Conservation (phyloP, 2,113 vertebrate genomes). For the Chamaea fasciata region DNA sequence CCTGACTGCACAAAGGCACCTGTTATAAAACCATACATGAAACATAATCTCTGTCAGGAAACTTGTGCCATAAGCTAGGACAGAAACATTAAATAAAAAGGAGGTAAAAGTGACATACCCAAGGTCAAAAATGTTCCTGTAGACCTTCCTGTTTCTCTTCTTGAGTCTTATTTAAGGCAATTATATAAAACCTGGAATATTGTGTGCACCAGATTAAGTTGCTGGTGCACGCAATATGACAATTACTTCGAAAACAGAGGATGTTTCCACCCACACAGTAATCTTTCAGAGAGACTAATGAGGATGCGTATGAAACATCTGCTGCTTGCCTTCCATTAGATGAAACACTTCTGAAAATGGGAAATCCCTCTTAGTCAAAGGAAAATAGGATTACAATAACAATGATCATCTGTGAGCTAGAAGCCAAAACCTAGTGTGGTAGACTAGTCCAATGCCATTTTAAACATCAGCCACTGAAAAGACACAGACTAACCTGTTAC, state of each 20-base stretch:
- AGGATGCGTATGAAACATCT: neutral
- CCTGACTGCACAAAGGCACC: neutral
- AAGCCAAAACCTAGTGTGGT: neutral
- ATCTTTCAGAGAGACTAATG: slow-evolving; percentile 1
- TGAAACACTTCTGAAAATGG: neutral
- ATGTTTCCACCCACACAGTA: neutral
- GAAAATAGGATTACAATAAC: neutral
- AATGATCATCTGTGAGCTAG: neutral
- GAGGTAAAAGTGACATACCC: neutral
- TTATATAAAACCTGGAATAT: neutral
- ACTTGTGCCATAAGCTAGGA: neutral
- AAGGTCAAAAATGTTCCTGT: neutral
- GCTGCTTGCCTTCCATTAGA: slow-evolving; percentile 17
- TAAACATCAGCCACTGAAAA: neutral
- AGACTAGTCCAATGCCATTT: neutral
- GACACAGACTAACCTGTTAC: neutral
- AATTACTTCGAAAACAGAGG: neutral
- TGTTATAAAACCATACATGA: neutral
- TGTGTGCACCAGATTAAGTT: neutral
- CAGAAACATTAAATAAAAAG: neutral
- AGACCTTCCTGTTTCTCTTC: neutral
- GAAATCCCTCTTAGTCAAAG: neutral
- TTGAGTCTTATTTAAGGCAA: neutral
- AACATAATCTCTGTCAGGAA: neutral
- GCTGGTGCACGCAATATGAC: neutral